Base-by-base conservation (phyloP, 2,888 invertebrate species). In the Morinoia aosen region DNA sequence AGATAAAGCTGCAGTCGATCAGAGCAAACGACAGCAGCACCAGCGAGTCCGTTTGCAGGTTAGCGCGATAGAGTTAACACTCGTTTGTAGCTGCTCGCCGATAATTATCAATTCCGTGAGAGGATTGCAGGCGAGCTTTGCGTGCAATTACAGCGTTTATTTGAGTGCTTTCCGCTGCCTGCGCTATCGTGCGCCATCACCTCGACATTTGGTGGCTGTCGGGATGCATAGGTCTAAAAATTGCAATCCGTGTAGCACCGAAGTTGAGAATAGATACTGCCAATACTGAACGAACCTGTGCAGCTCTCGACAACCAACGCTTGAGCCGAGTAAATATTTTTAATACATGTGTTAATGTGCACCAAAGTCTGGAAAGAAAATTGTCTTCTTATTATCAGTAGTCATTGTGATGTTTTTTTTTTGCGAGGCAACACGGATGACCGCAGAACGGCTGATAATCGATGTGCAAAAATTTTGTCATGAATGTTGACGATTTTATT, bases 121-220 rank as follows among this genome's bases (percentile, higher is more conserved):
- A 76, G 76, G 76, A 76, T 76, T 76, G 76, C 76, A 76, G 76
- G 19, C 76, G 76, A 16, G 76, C 76, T 76, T 76, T 76, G 76
- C 76, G 76, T 76, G 76, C 76, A 76, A 76, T 76, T 76, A 76
- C 76, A 76, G 76, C 76, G 76, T 76, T 76, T 76, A 76, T 76
- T 76, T 76, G 76, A 76, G 76, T 76, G 76, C 76, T 76, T 76
- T 76, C 76, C 76, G 76, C 76, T 76, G 76, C 76, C 33, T 14
- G 76, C 76, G 76, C 76, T 76, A 76, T 76, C 76, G 76, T 76
- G 76, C 25, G 76, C 76, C 76, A 76, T 76, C 76, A 76, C 76
- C 76, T 25, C 16, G 76, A 10, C 33, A 76, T 76, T 76, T 76
- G 25, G 76, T 76, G 2, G 76, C 76, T 76, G 76, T 76, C 76